These are phyloP conservation scores for Anarrhichthys ocellatus DNA, from an alignment of 2,113 vertebrate species.

Conservation along the genomic window DNA sequence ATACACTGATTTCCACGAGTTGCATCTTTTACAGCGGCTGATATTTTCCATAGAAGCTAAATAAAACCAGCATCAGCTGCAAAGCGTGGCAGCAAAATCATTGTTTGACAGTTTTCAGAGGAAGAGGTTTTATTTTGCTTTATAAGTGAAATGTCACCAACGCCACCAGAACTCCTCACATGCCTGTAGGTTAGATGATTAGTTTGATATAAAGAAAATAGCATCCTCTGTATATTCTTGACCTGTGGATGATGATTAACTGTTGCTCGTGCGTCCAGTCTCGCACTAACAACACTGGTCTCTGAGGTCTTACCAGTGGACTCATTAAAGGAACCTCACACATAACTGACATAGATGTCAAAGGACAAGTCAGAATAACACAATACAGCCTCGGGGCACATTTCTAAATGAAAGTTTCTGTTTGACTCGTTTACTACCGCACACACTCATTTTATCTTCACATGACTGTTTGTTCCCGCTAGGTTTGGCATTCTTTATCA, in stretches of 20 bases:
- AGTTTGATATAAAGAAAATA: not conserved
- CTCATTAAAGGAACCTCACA: not conserved
- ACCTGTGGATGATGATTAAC: not conserved
- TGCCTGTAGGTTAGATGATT: not conserved
- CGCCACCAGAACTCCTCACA: not conserved
- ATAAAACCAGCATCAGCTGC: too few relatives aligned
- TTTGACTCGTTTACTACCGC: not conserved
- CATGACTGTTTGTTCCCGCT: not conserved
- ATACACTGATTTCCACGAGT: not conserved
- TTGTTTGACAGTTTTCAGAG: not conserved
- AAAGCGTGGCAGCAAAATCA: too few relatives aligned
- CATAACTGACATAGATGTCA: not conserved
- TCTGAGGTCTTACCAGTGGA: constrained; percentile 1
- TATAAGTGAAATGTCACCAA: constrained; percentile 21
- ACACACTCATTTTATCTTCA: constrained; percentile 1
- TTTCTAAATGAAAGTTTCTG: constrained; percentile 2
- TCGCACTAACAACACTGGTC: not conserved
- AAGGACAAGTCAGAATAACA: not conserved
- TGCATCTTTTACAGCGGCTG: not conserved
- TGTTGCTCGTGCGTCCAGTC: not conserved
- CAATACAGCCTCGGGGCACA: not conserved
- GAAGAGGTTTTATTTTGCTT: not conserved
- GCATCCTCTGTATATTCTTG: not conserved
- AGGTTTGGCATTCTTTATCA: constrained; percentile 6
- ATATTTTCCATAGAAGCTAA: not conserved